phyloP scores from a whole-genome alignment of 2,113 vertebrate genomes.

The Dicerorhinus sumatrensis region DNA sequence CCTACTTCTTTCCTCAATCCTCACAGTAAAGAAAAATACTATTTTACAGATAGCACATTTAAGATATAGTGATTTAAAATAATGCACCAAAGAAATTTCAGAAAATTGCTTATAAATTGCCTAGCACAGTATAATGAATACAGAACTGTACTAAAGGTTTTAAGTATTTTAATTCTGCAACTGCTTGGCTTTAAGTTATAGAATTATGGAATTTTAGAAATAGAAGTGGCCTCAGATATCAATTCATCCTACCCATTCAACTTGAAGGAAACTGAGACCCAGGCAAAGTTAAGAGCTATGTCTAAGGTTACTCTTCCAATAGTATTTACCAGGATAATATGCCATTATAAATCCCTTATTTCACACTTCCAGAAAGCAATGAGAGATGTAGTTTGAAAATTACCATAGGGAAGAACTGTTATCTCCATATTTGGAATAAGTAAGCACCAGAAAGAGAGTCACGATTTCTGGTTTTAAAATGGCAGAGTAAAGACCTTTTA shows the following conservation, averaged over 20 bases:
- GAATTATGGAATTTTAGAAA: background rate
- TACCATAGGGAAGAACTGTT: background rate
- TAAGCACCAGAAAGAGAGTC: background rate
- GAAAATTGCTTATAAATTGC: background rate
- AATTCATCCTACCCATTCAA: background rate
- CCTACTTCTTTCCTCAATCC: background rate
- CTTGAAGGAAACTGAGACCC: background rate
- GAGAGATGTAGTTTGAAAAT: background rate
- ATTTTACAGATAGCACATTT: background rate
- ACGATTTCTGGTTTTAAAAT: background rate
- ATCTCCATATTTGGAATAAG: background rate
- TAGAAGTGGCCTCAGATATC: background rate
- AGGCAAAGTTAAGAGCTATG: background rate
- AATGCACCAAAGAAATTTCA: background rate
- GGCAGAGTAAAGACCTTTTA: background rate
- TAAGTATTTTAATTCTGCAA: background rate
- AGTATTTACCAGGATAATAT: background rate
- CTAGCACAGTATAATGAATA: background rate
- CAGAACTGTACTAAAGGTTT: background rate
- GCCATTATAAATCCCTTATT: background rate
- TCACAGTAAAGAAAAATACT: background rate
- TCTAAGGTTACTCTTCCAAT: background rate
- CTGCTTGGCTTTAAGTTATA: background rate
- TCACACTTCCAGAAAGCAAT: background rate
- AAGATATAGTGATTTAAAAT: background rate